Conservation (phyloP, 1,140 invertebrate species). For the Lineus longissimus region DNA sequence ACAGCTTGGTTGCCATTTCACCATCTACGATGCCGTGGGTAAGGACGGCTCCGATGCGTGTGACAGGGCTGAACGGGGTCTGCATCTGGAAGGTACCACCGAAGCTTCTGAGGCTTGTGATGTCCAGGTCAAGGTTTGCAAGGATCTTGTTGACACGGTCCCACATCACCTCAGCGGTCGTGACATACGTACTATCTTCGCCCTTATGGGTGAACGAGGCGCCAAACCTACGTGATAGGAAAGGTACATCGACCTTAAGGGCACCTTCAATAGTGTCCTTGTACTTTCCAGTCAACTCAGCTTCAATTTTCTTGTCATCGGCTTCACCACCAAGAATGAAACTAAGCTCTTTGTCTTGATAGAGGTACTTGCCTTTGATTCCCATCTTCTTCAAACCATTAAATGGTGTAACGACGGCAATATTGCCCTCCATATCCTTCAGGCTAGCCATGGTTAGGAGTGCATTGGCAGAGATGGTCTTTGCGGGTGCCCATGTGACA, state of each 20-base stretch:
- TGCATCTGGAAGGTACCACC: neutral
- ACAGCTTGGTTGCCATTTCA: constrained; percentile 11
- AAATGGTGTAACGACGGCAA: constrained; percentile 24
- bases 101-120: neutral
- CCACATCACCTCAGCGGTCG: constrained; percentile 13
- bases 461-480: constrained; percentile 22
- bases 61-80: neutral
- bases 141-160: constrained; percentile 4
- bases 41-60: neutral
- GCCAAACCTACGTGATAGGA: constrained; percentile 5
- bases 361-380: neutral
- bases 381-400: constrained; percentile 6
- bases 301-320: neutral
- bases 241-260: neutral
- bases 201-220: neutral
- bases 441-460: neutral
- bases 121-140: constrained; percentile 3
- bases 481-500: constrained; percentile 26
- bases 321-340: neutral
- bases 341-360: neutral
- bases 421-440: constrained; percentile 12
- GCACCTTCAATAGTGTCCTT: neutral
- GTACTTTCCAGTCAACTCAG: constrained; percentile 1
- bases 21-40: constrained; percentile 5
- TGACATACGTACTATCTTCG: neutral